phyloP scores from a whole-genome alignment of 2,888 invertebrate species.

The Druceiella hillmani region DNA sequence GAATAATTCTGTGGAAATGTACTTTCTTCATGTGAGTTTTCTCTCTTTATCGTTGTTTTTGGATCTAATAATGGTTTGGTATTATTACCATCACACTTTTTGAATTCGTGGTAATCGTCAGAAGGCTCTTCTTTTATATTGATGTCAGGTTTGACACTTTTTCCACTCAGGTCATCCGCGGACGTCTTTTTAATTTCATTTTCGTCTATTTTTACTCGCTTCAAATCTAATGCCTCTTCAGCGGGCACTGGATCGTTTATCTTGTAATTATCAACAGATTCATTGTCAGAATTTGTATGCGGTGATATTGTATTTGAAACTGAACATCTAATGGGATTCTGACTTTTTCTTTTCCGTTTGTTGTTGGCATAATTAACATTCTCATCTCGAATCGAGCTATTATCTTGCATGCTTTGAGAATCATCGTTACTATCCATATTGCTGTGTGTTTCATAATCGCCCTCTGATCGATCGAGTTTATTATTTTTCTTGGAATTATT shows the following conservation, averaged over 20 bases:
- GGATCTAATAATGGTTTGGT: conserved; percentile 34
- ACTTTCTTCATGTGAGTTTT: conserved; percentile 16
- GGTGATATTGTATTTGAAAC: conserved; percentile 39
- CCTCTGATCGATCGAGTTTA: conserved; percentile 37
- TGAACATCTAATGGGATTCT: conserved; percentile 82
- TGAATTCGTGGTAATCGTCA: conserved; percentile 33
- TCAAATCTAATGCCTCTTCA: conserved; percentile 37
- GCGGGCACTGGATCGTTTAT: conserved; percentile 11
- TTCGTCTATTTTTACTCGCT: conserved; percentile 38
- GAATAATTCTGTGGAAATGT: conserved; percentile 33
- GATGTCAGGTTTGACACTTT: conserved; percentile 23
- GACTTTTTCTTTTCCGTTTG: conserved; percentile 81
- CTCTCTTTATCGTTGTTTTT: conserved; percentile 31
- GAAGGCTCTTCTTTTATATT: conserved; percentile 34
- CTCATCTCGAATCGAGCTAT: conserved; percentile 42
- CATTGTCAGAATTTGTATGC: conserved; percentile 29
- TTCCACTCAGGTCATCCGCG: conserved; percentile 32
- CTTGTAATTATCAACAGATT: conserved; percentile 28
- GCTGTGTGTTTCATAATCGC: conserved; percentile 44
- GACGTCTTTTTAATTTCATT: conserved; percentile 15
- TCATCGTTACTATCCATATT: conserved; percentile 40
- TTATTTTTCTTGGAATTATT: not conserved
- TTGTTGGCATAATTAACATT: conserved; percentile 53
- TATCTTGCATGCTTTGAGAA: conserved; percentile 27
- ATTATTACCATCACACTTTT: conserved; percentile 40